phyloP scores from a whole-genome alignment of 1,140 invertebrate species.

The Cydia amplana region DNA sequence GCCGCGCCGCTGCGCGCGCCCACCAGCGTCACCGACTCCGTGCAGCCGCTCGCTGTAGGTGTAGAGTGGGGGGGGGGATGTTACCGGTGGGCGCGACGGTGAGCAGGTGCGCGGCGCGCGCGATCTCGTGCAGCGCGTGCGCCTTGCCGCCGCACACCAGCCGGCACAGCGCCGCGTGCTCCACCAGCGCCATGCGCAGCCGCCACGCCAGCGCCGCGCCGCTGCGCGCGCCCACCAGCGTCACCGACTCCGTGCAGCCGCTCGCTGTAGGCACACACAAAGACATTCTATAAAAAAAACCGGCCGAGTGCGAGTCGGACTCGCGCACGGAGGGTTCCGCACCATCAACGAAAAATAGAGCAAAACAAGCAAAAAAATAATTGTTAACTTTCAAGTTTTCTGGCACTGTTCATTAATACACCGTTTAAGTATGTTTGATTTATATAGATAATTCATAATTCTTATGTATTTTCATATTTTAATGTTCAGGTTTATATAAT shows the following conservation, averaged over 20 bases:
- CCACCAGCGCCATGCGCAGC: constrained; percentile 96
- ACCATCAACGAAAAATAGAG: no score
- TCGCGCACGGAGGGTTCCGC: no score
- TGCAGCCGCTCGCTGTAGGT: no score
- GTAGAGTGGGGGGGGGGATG: not conserved
- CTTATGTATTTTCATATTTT: no score
- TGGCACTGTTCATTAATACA: no score
- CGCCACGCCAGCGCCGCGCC: constrained; percentile 76
- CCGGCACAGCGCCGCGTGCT: constrained; percentile 98
- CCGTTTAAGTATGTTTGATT: no score
- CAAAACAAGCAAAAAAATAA: no score
- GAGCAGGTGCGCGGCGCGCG: constrained; percentile 88
- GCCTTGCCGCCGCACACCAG: constrained; percentile 98
- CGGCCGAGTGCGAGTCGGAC: no score
- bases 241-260: constrained; percentile 35
- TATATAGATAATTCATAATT: no score
- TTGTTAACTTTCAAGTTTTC: no score
- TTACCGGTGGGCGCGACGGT: constrained; percentile 51
- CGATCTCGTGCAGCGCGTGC: constrained; percentile 87
- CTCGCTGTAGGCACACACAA: constrained; percentile 38
- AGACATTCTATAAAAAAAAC: not conserved
- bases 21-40: no score
- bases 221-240: constrained; percentile 41
- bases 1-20: not conserved
- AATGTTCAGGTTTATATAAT: no score